phyloP scores from a whole-genome alignment of 2,888 invertebrate genomes.

The Chalcis sispes region DNA sequence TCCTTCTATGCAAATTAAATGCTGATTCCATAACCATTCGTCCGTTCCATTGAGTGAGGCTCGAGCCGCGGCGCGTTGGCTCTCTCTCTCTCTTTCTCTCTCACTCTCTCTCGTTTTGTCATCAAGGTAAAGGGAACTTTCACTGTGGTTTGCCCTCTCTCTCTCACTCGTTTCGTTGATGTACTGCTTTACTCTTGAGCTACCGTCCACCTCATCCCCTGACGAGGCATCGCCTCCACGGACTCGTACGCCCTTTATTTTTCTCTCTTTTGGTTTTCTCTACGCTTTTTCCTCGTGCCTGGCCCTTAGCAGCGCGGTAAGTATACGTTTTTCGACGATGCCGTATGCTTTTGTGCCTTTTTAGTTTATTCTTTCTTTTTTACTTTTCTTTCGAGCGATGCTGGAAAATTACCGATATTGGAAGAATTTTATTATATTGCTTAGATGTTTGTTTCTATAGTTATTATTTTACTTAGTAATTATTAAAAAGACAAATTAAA shows the following conservation, averaged over 20 bases:
- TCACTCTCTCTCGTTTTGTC: constrained; percentile 70
- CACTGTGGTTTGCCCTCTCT: constrained; percentile 66
- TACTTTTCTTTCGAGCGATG: too few relatives aligned
- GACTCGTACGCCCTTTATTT: constrained; percentile 44
- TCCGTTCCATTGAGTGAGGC: constrained; percentile 76
- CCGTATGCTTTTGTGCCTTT: too few relatives aligned
- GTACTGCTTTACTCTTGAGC: neutral
- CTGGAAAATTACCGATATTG: too few relatives aligned
- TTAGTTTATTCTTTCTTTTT: too few relatives aligned
- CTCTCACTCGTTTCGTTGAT: constrained; percentile 21
- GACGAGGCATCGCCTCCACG: neutral
- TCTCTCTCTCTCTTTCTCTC: constrained; percentile 66
- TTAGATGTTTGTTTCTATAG: too few relatives aligned
- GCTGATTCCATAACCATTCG: constrained; percentile 76
- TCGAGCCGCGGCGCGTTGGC: constrained; percentile 65
- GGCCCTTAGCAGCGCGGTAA: neutral
- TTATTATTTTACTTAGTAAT: too few relatives aligned
- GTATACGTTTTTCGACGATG: too few relatives aligned
- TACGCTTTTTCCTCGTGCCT: constrained; percentile 25
- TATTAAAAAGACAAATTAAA: too few relatives aligned
- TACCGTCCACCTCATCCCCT: constrained; percentile 9
- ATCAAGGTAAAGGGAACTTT: constrained; percentile 75
- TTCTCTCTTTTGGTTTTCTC: constrained; percentile 35
- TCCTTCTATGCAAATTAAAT: constrained; percentile 77
- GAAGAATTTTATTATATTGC: too few relatives aligned